Conservation (phyloP, 2,113 vertebrate species). For the Triplophysa siluroides region DNA sequence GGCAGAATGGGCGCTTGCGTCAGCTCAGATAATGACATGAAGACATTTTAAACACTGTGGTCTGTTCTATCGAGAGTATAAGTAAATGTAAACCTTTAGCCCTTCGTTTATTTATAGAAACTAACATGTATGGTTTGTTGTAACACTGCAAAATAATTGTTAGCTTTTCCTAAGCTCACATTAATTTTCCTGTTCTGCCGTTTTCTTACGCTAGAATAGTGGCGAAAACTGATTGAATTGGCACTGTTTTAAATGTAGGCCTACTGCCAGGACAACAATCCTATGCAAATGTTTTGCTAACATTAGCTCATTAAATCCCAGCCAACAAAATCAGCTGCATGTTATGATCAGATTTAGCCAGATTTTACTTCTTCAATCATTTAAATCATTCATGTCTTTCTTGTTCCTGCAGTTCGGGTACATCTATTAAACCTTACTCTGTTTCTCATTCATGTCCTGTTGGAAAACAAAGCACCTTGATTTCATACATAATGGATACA, state of each 20-base stretch:
- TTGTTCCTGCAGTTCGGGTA: not conserved
- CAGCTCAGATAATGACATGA: not conserved
- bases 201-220: too few relatives aligned
- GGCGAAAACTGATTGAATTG: not conserved
- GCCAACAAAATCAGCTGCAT: not conserved
- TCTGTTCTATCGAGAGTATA: not conserved
- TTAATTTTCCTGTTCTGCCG: not conserved
- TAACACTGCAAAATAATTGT: not conserved
- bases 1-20: not conserved
- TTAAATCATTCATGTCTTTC: not conserved
- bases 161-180: not conserved
- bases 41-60: not conserved
- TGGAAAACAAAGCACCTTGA: slow-evolving; percentile 9
- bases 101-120: not conserved
- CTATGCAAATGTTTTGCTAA: slow-evolving; percentile 11
- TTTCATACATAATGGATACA: slow-evolving; percentile 42
- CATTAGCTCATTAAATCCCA: not conserved
- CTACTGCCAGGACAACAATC: not conserved
- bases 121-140: not conserved
- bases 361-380: slow-evolving; percentile 2
- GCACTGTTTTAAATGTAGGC: not conserved
- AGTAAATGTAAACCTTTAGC: too few relatives aligned
- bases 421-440: not conserved
- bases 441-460: slow-evolving; percentile 24
- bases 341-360: not conserved